Evolutionary conservation across 1,140 invertebrate species (phyloP), one percentile per base, ranked within the genome.

Genomic region (Daktulosphaira vitifoliae): DNA sequence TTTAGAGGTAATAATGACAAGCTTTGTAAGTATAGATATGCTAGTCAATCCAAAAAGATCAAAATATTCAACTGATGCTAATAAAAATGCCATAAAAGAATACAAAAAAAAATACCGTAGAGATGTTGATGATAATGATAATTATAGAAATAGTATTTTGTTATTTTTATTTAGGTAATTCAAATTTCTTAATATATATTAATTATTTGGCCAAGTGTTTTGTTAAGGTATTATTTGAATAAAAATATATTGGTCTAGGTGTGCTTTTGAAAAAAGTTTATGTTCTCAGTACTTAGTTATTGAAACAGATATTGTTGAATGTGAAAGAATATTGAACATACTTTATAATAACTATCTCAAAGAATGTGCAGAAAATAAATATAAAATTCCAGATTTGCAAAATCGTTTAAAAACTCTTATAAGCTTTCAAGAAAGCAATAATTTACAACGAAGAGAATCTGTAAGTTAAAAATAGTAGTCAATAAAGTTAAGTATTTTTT

Each of bases 1-100:
- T 6, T 69, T 85, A 15, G 72, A 75, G 44, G 18, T 62, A 20
- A 48, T 62, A 15, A 49, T 69, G 29, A 38, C 50, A 33, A 53
- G 42, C 6, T 62, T 39, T 33, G 20, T 62, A 26, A 23, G 11
- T 65, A 9, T 62, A 39, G 65, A 69, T 38, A 49, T 66, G 37
- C 38, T 66, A 29, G 51, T 68, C n/a, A 50, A 22, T 37, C 54
- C 65, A 29, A 66, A n/a, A 25, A 68, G 54, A 22, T 50, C 50
- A 13, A 29, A 65, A 18, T 33, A 66, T 26, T 16, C 33, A 26
- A 37, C 22, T 22, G 50, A 68, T 62, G 42, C 56, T 62, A 62
- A 62, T 62, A 62, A 62, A 62, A 62, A 62, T 20, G 16, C 56
- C 26, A 46, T 62, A 2, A n/a, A 20, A 18, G 25, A 62, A 18